phyloP scores from a whole-genome alignment of 2,888 invertebrate genomes.

The Pristionchus mayeri region DNA sequence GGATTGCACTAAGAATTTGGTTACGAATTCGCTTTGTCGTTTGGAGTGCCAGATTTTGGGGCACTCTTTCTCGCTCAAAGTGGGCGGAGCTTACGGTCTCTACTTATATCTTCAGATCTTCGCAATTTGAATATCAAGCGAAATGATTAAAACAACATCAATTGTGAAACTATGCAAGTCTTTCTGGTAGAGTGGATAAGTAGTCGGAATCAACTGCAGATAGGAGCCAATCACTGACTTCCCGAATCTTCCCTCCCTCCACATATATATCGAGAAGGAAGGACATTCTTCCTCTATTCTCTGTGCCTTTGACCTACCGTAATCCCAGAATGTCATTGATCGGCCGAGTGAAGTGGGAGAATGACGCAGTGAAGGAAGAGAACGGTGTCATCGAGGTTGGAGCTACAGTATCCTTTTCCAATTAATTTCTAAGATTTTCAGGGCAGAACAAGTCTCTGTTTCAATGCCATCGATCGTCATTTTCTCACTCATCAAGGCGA shows the following conservation, averaged over 20 bases:
- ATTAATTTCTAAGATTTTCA: not conserved
- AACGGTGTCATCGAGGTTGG: not conserved
- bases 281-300: not conserved
- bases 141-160: too few relatives aligned
- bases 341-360: conserved; percentile 19
- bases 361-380: conserved; percentile 18
- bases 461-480: conserved; percentile 39
- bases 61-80: too few relatives aligned
- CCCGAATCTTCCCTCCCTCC: not conserved
- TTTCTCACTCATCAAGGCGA: not conserved
- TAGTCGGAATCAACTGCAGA: not conserved
- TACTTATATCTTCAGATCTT: too few relatives aligned
- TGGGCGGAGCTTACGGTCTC: too few relatives aligned
- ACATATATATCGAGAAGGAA: not conserved
- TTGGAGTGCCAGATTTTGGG: too few relatives aligned
- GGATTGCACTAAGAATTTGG: too few relatives aligned
- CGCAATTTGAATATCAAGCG: too few relatives aligned
- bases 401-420: not conserved
- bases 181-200: too few relatives aligned
- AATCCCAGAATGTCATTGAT: not conserved
- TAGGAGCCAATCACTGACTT: not conserved
- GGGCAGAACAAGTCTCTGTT: conserved; percentile 22
- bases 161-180: too few relatives aligned
- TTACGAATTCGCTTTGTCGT: too few relatives aligned
- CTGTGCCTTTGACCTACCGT: not conserved